These are phyloP conservation scores for Osmerus eperlanus DNA, from an alignment of 2,113 vertebrate genomes.

Conservation along the genomic window DNA sequence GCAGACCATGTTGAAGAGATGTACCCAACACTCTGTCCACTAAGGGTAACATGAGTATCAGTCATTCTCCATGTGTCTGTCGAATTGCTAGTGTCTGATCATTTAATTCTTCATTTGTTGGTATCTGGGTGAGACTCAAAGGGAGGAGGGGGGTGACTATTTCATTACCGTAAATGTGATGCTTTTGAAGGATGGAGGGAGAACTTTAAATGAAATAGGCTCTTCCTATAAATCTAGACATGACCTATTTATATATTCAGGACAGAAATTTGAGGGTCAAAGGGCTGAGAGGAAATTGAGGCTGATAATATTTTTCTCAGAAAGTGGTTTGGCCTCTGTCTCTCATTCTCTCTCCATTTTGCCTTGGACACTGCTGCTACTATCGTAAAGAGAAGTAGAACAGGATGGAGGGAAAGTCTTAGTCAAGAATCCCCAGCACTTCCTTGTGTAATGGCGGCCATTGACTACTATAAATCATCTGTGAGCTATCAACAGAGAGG, in stretches of 20 bases:
- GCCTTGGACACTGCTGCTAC: background rate
- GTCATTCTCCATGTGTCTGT: background rate
- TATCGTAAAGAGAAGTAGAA: background rate
- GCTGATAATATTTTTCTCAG: no score
- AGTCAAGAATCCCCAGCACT: conserved; percentile 15
- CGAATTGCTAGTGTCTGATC: background rate
- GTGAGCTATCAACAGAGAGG: conserved; percentile 1
- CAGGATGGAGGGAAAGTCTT: conserved; percentile 2
- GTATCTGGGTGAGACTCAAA: background rate
- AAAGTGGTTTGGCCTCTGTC: background rate
- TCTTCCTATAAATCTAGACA: no score
- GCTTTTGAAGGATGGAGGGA: no score
- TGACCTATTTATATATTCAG: no score
- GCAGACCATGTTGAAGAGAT: conserved; percentile 25
- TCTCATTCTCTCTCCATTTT: background rate
- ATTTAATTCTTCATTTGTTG: background rate
- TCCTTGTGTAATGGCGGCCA: conserved; percentile 11
- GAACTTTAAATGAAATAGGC: no score
- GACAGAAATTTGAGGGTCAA: no score
- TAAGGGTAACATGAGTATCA: conserved; percentile 18
- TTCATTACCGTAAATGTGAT: no score
- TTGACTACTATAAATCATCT: conserved; percentile 28
- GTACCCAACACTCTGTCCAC: conserved; percentile 14
- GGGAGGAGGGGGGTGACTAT: no score
- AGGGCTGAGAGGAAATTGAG: no score